Conservation (phyloP, 2,888 invertebrate genomes). For the Anagyrus pseudococci region DNA sequence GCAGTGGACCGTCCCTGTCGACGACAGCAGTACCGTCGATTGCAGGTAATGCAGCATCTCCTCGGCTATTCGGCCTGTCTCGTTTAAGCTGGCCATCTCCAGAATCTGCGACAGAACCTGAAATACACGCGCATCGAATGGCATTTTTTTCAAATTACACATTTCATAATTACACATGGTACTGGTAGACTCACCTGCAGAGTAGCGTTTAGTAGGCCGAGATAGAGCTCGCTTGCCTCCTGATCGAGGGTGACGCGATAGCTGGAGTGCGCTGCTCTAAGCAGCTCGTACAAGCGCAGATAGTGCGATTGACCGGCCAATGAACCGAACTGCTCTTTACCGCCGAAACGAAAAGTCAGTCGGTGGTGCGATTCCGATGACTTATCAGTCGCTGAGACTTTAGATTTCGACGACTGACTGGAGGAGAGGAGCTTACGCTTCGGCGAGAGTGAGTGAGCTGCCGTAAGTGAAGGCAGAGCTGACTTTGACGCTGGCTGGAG, state of each 20-base stretch:
- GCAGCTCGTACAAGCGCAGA: slow-evolving; percentile 81
- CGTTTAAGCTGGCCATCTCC: slow-evolving; percentile 73
- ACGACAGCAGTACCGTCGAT: slow-evolving; percentile 73
- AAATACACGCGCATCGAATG: slow-evolving; percentile 12
- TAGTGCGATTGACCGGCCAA: slow-evolving; percentile 80
- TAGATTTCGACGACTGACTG: slow-evolving; percentile 3
- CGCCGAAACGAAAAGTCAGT: slow-evolving; percentile 43
- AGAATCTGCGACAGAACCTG: slow-evolving; percentile 74
- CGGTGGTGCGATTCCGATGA: slow-evolving; percentile 12
- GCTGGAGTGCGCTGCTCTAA: slow-evolving; percentile 84
- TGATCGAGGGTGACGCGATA: slow-evolving; percentile 86
- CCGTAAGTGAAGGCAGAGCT: slow-evolving; percentile 65
- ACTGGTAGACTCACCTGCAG: slow-evolving; percentile 62
- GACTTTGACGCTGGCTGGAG: slow-evolving; percentile 62
- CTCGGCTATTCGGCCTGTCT: slow-evolving; percentile 78
- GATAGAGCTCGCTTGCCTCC: slow-evolving; percentile 77
- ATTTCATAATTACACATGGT: too few species aligned
- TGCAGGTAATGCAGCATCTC: slow-evolving; percentile 80
- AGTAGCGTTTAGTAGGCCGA: slow-evolving; percentile 70
- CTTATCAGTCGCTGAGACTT: slow-evolving; percentile 11
- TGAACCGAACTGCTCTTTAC: slow-evolving; percentile 66
- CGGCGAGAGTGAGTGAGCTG: slow-evolving; percentile 60
- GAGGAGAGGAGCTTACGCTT: slow-evolving; percentile 52
- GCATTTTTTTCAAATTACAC: too few species aligned
- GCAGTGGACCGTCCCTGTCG: slow-evolving; percentile 74